Evolutionary conservation across 2,888 invertebrate species (phyloP).

Genomic region (Desoria tigrina): DNA sequence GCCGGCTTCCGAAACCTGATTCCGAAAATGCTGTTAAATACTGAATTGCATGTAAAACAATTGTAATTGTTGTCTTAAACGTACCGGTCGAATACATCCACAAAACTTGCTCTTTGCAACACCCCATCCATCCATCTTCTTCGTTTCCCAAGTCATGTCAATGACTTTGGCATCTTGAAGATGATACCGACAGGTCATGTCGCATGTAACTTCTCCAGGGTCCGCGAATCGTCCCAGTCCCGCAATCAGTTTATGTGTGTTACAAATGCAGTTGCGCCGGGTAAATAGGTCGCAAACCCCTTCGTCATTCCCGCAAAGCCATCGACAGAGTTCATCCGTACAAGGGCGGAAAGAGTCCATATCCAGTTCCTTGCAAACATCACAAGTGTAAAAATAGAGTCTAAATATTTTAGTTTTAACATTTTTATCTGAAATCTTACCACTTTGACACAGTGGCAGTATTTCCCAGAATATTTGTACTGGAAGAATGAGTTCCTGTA

Average conservation of each 20-base stretch:
- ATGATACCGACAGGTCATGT: conserved; percentile 33
- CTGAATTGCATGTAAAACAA: too few relatives aligned
- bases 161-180: conserved; percentile 26
- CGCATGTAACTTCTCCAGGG: conserved; percentile 35
- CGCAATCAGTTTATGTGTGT: conserved; percentile 36
- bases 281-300: conserved; percentile 34
- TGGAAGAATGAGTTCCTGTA: conserved; percentile 35
- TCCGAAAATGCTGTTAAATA: too few relatives aligned
- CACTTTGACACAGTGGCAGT: conserved; percentile 38
- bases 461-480: conserved; percentile 43
- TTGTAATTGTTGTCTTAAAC: background rate
- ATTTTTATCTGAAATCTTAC: conserved; percentile 2
- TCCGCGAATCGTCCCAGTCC: conserved; percentile 34
- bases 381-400: background rate
- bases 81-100: conserved; percentile 36
- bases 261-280: conserved; percentile 36
- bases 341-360: conserved; percentile 41
- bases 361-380: conserved; percentile 31
- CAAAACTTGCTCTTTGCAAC: conserved; percentile 33
- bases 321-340: conserved; percentile 36
- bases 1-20: conserved; percentile 32
- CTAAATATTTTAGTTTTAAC: background rate
- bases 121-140: conserved; percentile 20
- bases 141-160: conserved; percentile 34
- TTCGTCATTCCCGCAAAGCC: conserved; percentile 33